Evolutionary conservation across 2,888 invertebrate species (phyloP).

Genomic region (Cephus spinipes): DNA sequence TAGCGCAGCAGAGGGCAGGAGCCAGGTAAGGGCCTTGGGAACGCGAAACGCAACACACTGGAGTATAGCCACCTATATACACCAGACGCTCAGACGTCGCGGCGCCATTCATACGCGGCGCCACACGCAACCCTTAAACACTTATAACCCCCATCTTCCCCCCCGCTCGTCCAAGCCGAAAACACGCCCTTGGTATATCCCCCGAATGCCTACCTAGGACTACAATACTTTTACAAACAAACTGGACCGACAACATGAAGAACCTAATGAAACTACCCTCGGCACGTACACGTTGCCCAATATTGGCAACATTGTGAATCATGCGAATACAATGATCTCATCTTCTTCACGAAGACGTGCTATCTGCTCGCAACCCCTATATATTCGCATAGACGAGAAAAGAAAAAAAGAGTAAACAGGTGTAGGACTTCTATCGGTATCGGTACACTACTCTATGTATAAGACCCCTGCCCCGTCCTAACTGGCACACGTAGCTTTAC

Average conservation of each 20-base stretch:
- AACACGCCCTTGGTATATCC: neutral
- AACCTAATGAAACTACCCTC: neutral
- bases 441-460: neutral
- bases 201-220: neutral
- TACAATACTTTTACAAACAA: neutral
- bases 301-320: neutral
- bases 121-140: slow-evolving; percentile 62
- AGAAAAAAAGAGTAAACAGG: neutral
- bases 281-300: neutral
- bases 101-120: slow-evolving; percentile 61
- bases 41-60: neutral
- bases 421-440: neutral
- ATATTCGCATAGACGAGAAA: neutral
- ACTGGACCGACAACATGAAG: neutral
- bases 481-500: neutral
- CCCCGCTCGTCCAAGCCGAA: neutral
- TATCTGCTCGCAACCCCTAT: neutral
- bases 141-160: slow-evolving; percentile 42
- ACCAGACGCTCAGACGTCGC: slow-evolving; percentile 56
- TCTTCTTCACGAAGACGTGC: neutral
- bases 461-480: neutral
- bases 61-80: neutral
- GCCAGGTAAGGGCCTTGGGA: neutral
- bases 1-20: neutral
- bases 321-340: neutral